phyloP scores from a whole-genome alignment of 2,113 vertebrate species.

The Halcyon senegalensis region DNA sequence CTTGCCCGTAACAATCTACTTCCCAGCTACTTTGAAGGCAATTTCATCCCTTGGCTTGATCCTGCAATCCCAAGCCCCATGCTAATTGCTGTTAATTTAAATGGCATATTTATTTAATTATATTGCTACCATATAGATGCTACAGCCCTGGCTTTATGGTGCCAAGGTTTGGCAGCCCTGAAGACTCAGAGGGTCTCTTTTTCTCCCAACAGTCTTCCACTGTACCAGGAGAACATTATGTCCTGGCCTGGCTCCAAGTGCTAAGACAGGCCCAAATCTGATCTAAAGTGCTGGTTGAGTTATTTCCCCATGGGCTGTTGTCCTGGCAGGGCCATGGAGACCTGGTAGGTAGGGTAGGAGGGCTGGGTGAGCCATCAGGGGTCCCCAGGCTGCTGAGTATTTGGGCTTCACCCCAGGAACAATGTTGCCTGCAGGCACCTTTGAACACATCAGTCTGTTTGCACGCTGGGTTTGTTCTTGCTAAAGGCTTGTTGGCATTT shows the following conservation, averaged over 20 bases:
- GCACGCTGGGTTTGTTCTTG: background rate
- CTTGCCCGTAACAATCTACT: background rate
- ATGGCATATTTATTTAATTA: background rate
- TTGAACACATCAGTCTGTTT: background rate
- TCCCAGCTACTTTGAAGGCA: background rate
- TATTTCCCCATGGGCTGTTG: background rate
- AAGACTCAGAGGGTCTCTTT: background rate
- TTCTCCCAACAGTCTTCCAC: background rate
- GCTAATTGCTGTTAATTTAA: background rate
- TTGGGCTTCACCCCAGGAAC: rapidly evolving
- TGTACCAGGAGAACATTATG: rapidly evolving
- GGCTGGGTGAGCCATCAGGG: background rate
- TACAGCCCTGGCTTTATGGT: background rate
- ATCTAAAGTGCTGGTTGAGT: background rate
- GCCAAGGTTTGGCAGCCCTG: background rate
- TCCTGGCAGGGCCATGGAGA: background rate
- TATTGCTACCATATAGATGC: background rate
- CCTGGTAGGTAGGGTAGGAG: background rate
- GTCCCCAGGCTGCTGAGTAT: background rate
- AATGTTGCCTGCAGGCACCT: background rate
- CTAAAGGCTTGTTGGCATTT: constrained; percentile 5
- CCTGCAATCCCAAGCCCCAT: background rate
- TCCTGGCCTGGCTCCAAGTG: background rate
- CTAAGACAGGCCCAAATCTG: background rate
- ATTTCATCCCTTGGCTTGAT: background rate